Conservation (phyloP, 2,888 invertebrate species). For the Apodemia hepburni region DNA sequence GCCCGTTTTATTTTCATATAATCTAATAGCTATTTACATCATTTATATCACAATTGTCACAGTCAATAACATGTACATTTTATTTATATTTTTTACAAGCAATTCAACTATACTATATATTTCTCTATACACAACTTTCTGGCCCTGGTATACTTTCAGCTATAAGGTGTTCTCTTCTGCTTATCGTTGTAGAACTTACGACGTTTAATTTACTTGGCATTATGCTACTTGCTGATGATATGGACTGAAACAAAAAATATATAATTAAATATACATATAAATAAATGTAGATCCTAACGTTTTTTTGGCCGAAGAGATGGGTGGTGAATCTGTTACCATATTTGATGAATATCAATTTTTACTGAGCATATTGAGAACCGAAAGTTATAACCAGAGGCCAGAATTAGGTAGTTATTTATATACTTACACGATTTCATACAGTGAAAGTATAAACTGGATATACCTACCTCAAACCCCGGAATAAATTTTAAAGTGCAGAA, state of each 20-base stretch:
- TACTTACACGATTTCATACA: too few relatives aligned
- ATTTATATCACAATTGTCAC: slow-evolving; percentile 49
- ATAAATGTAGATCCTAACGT: too few relatives aligned
- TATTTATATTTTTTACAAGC: slow-evolving; percentile 38
- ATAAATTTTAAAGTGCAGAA: too few relatives aligned
- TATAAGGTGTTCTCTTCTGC: slow-evolving; percentile 71
- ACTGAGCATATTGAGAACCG: too few relatives aligned
- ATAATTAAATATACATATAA: too few relatives aligned
- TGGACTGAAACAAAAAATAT: slow-evolving; percentile 42
- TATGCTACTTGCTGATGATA: slow-evolving; percentile 49
- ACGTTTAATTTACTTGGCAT: slow-evolving; percentile 46
- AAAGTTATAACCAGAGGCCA: too few relatives aligned
- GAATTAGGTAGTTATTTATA: too few relatives aligned
- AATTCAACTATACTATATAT: slow-evolving; percentile 30
- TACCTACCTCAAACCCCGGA: too few relatives aligned
- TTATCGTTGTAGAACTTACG: slow-evolving; percentile 54
- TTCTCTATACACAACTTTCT: slow-evolving; percentile 70
- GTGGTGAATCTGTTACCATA: too few relatives aligned
- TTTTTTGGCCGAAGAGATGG: too few relatives aligned
- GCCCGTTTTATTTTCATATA: slow-evolving; percentile 34
- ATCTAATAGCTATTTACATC: slow-evolving; percentile 40
- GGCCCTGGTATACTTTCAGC: slow-evolving; percentile 75
- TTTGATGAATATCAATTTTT: too few relatives aligned
- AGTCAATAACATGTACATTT: slow-evolving; percentile 45
- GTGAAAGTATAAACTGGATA: too few relatives aligned